Evolutionary conservation across 2,797 vertebrate genomes (phyloP).

Genomic region (Phrynocephalus forsythii): DNA sequence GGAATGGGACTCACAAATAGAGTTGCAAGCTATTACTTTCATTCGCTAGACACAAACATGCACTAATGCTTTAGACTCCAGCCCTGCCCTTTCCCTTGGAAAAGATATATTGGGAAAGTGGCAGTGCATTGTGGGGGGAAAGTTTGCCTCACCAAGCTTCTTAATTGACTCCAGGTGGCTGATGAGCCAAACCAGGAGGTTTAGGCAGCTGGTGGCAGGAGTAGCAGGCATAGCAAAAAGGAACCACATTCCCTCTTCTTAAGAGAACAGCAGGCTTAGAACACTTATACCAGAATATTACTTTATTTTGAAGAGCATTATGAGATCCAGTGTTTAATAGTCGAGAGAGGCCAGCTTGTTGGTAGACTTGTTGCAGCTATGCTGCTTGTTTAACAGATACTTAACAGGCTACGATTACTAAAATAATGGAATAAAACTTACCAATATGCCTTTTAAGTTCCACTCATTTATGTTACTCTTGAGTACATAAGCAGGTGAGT

Average conservation of each 20-base stretch:
- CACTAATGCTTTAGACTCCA: conserved; percentile 22
- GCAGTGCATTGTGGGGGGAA: background rate
- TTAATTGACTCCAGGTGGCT: conserved; percentile 34
- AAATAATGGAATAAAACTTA: too few species aligned
- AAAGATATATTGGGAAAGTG: conserved; percentile 13
- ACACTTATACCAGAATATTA: background rate
- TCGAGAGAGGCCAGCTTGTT: background rate
- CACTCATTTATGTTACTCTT: too few species aligned
- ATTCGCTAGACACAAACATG: conserved; percentile 47
- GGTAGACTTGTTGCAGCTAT: background rate
- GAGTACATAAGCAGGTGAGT: too few species aligned
- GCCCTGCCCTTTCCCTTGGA: conserved; percentile 8
- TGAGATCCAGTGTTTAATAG: too few species aligned
- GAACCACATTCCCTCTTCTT: background rate
- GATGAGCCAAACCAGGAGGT: conserved; percentile 25
- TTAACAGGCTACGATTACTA: too few species aligned
- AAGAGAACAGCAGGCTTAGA: background rate
- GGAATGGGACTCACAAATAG: background rate
- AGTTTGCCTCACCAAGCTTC: background rate
- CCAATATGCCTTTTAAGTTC: too few species aligned
- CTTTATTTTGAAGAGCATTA: background rate
- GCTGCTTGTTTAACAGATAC: background rate
- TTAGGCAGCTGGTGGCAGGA: conserved; percentile 14
- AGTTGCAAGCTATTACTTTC: conserved; percentile 7
- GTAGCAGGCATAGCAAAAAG: background rate